Evolutionary conservation across 2,888 invertebrate genomes (phyloP).

Genomic region (Heterodera filipjevi): DNA sequence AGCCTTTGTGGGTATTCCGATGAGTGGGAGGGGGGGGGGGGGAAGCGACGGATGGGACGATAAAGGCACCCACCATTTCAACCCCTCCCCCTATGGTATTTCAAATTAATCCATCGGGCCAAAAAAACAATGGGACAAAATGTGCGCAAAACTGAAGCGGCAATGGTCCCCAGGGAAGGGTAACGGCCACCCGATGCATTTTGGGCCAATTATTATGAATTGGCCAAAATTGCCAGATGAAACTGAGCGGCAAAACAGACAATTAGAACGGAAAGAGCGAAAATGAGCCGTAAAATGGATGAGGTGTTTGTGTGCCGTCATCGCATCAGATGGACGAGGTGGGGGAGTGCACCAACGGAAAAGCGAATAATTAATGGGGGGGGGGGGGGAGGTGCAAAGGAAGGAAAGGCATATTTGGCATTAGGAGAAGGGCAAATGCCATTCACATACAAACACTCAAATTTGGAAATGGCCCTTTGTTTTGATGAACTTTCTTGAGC

Average conservation of each 20-base stretch:
- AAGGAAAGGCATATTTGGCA: no score
- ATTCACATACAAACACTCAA: no score
- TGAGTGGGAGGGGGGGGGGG: neutral
- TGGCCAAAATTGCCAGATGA: slow-evolving; percentile 1
- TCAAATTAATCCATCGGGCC: neutral
- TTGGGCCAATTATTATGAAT: slow-evolving; percentile 4
- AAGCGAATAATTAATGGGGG: neutral
- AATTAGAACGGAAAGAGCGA: neutral
- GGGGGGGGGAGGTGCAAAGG: neutral
- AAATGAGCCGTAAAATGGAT: neutral
- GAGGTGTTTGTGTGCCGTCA: neutral
- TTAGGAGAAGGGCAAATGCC: no score
- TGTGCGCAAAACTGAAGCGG: neutral
- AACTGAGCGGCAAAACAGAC: neutral
- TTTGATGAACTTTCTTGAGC: no score
- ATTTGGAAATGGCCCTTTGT: no score
- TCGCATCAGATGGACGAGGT: neutral
- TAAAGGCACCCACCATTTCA: neutral
- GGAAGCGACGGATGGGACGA: neutral
- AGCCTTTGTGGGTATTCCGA: no score
- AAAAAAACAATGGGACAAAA: neutral
- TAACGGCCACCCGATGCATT: neutral
- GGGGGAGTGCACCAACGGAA: neutral
- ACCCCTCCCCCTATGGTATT: neutral
- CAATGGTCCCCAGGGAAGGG: neutral